Evolutionary conservation across 1,140 invertebrate species (phyloP), one percentile per base, ranked within the genome.

Genomic region (Macrobrachium rosenbergii): DNA sequence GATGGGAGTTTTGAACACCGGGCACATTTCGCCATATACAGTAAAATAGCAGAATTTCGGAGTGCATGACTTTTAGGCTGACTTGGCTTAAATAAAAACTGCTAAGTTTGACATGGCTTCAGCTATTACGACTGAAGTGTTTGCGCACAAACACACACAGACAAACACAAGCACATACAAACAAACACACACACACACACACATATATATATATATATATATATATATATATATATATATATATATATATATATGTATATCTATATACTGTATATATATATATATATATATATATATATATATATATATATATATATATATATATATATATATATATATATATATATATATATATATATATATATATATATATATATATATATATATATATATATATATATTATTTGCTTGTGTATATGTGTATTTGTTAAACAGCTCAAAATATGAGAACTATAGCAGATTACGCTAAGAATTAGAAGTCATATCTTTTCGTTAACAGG

Each of bases 311-410:
- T 67, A 67, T 67, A 67, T 8, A 67, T 67, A 17, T 14, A 23
- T 67, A 67, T 14, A 23, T 67, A 67, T 21, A 21, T 69, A 69
- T 21, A 69, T n/a, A 28, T 14, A 67, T 67, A 28, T 67, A 67
- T 67, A 67, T 67, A 67, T 67, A 67, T 67, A 67, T 67, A 67
- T 67, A 67, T 67, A 67, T 67, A 67, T 67, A 67, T 67, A 67
- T 67, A 67, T 67, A 67, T 67, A 67, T 67, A 67, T 67, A 67
- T 67, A 67, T 67, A 12, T 67, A 12, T 67, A 12, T 67, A 12
- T 67, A 23, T 69, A 23, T 69, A 23, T 69, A 23, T 21, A 23
- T 69, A 23, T 69, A 23, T 69, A 23, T 69, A 23, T 69, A 23
- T 69, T 67, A 5, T 52, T 52, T 52, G 8, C 6, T 3, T 12